These are phyloP conservation scores for Pogonognathellus flavescens DNA, from an alignment of 1,140 invertebrate species.

Conservation along the genomic window DNA sequence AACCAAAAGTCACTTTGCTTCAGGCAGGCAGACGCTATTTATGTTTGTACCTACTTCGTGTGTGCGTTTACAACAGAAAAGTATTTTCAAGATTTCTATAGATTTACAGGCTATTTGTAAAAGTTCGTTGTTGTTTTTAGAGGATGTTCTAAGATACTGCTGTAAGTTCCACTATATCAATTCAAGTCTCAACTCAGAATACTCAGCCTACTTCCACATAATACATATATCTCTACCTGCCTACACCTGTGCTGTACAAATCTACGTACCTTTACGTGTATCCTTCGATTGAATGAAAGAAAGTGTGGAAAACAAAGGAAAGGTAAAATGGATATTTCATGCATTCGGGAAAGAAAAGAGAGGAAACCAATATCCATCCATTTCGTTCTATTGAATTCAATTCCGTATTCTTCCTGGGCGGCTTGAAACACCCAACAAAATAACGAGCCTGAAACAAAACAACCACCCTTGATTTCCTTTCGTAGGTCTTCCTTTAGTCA, in stretches of 20 bases:
- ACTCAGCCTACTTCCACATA: too few species aligned
- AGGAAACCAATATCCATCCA: constrained; percentile 43
- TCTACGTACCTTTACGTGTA: too few species aligned
- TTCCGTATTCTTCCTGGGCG: constrained; percentile 44
- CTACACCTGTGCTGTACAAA: not conserved
- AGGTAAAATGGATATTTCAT: constrained; percentile 43
- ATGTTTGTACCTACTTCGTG: not conserved
- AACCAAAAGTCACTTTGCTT: constrained; percentile 28
- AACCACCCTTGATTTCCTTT: constrained; percentile 46
- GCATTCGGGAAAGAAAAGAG: constrained; percentile 11
- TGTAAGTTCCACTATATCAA: not conserved
- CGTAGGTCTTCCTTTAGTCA: constrained; percentile 20
- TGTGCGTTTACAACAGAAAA: not conserved
- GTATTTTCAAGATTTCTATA: constrained; percentile 9
- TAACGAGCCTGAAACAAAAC: constrained; percentile 35
- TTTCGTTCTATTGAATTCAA: constrained; percentile 50
- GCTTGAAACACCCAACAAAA: constrained; percentile 44
- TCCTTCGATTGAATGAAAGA: constrained; percentile 14
- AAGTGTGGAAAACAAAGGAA: constrained; percentile 27
- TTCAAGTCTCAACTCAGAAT: too few species aligned
- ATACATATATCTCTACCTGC: not conserved
- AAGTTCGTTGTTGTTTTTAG: not conserved
- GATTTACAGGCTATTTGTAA: constrained; percentile 2
- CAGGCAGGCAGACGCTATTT: constrained; percentile 9
- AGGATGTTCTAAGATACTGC: not conserved